These are phyloP conservation scores for Microplitis manilae DNA, from an alignment of 2,888 invertebrate species.

Conservation along the genomic window DNA sequence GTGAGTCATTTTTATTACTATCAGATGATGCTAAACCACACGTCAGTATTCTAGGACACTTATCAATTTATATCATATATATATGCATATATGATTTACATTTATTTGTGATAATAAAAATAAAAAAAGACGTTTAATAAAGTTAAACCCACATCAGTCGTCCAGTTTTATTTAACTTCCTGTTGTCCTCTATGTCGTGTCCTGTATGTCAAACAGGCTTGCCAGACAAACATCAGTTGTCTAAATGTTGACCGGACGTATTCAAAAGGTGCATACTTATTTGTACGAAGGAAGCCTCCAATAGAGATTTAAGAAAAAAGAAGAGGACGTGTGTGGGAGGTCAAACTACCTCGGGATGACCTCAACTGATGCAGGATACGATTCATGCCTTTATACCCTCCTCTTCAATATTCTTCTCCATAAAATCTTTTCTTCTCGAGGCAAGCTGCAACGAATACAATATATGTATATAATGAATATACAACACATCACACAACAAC, in stretches of 20 bases:
- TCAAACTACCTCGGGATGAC: slow-evolving; percentile 23
- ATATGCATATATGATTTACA: not conserved
- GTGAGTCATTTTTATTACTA: not conserved
- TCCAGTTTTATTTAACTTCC: not conserved
- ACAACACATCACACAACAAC: not conserved
- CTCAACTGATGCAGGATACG: slow-evolving; percentile 28
- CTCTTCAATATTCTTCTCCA: not conserved
- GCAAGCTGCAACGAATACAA: slow-evolving; percentile 20
- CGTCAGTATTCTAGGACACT: not conserved
- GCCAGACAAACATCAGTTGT: slow-evolving; percentile 12
- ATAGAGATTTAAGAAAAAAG: slow-evolving; percentile 15
- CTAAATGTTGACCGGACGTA: slow-evolving; percentile 27
- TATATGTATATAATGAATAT: slow-evolving; percentile 2
- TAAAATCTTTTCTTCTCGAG: slow-evolving; percentile 6
- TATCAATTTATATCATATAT: not conserved
- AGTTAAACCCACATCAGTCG: not conserved
- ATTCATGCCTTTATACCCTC: not conserved
- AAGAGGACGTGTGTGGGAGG: slow-evolving; percentile 30
- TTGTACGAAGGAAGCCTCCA: not conserved
- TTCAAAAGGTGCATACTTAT: slow-evolving; percentile 14
- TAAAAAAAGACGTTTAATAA: not conserved
- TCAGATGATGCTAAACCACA: not conserved
- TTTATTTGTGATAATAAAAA: not conserved
- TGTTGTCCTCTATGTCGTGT: not conserved
- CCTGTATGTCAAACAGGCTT: not conserved